Evolutionary conservation across 2,797 vertebrate species (phyloP).

Genomic region (Lutra lutra): DNA sequence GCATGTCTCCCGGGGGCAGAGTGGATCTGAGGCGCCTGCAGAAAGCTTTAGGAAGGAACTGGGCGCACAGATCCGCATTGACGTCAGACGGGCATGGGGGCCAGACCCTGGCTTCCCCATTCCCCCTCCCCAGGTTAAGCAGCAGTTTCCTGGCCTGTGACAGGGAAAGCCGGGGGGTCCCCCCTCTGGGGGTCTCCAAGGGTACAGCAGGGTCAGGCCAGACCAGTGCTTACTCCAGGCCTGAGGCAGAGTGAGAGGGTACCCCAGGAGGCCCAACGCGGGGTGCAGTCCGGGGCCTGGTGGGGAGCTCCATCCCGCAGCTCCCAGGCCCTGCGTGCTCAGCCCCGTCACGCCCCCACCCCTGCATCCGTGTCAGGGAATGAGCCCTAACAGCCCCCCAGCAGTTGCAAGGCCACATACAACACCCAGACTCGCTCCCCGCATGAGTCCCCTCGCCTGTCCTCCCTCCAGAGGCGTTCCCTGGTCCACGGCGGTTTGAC

Average conservation of each 20-base stretch:
- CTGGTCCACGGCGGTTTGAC: background rate
- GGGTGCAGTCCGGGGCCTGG: no score
- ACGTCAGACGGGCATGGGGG: background rate
- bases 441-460: background rate
- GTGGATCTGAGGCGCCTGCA: background rate
- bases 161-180: fast-evolving
- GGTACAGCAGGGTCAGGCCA: background rate
- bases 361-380: background rate
- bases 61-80: background rate
- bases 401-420: fast-evolving
- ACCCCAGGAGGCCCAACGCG: background rate
- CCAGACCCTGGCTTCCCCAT: background rate
- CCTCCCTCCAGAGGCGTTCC: background rate
- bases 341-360: no score
- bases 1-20: background rate
- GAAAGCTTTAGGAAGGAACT: background rate
- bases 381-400: no score
- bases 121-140: background rate
- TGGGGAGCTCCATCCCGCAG: background rate
- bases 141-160: background rate
- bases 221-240: background rate
- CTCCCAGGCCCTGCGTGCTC: background rate
- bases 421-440: no score
- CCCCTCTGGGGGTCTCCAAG: background rate
- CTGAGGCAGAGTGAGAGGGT: no score